phyloP scores from a whole-genome alignment of 2,888 invertebrate genomes.

The Ceriagrion tenellum region DNA sequence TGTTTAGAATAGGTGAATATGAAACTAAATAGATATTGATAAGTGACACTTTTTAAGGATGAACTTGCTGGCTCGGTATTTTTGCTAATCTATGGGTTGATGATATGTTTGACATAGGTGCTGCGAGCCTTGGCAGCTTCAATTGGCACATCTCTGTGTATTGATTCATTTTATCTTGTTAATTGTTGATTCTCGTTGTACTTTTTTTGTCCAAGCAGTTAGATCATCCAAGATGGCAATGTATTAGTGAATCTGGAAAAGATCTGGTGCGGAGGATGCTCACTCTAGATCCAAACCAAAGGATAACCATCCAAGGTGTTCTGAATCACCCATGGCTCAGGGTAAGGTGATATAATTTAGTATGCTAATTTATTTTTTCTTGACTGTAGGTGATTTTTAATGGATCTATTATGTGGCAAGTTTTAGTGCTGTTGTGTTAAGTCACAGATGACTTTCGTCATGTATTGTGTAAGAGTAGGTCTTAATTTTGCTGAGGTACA shows the following conservation, averaged over 20 bases:
- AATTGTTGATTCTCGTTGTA: constrained; percentile 53
- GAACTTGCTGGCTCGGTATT: neutral
- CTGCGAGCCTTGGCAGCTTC: neutral
- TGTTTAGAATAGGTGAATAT: too few species aligned
- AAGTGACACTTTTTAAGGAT: neutral
- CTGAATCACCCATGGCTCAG: constrained; percentile 98
- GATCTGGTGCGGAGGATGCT: constrained; percentile 97
- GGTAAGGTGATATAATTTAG: constrained; percentile 80
- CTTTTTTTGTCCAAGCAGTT: constrained; percentile 82
- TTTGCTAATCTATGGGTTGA: neutral
- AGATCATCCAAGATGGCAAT: constrained; percentile 93
- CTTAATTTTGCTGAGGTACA: too few species aligned
- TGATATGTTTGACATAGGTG: neutral
- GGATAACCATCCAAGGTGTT: constrained; percentile 97
- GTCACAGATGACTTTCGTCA: too few species aligned
- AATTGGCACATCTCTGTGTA: neutral
- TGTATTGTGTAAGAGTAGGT: too few species aligned
- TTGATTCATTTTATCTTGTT: neutral
- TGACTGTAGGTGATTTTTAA: too few species aligned
- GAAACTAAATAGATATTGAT: neutral
- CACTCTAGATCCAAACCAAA: constrained; percentile 92
- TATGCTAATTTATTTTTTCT: too few species aligned
- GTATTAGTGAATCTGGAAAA: constrained; percentile 96
- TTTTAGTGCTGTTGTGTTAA: too few species aligned
- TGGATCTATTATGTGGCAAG: too few species aligned